A percentile compares a stretch with the other conserved stretches of the same genome.
Conservation (phyloP, 2,797 vertebrate species). For the Siniperca scherzeri region DNA sequence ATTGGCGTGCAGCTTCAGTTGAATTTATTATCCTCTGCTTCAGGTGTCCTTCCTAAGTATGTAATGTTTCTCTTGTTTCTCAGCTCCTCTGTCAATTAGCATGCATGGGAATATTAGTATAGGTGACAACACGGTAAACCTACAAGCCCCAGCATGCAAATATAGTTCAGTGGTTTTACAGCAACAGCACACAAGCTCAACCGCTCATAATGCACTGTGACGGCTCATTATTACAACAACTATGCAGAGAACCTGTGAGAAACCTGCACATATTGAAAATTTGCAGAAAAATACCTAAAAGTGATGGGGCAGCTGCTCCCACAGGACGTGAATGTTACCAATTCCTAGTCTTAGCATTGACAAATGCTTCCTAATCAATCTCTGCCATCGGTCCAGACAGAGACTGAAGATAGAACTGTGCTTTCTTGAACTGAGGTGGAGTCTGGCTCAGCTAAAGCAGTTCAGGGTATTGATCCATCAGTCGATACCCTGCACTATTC, state of each 20-base stretch:
- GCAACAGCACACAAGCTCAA: neutral
- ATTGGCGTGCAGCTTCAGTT: constrained; percentile 23
- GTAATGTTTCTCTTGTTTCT: constrained; percentile 34
- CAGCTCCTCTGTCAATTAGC: constrained; percentile 42
- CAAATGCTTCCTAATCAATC: constrained; percentile 78
- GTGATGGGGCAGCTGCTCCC: constrained; percentile 28
- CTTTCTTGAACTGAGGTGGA: constrained; percentile 76
- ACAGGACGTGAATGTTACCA: constrained; percentile 43
- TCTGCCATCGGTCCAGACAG: constrained; percentile 72
- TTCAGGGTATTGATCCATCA: constrained; percentile 73
- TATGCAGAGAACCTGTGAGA: constrained; percentile 25
- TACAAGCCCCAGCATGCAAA: constrained; percentile 21
- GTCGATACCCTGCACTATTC: constrained; percentile 76
- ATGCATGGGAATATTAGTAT: constrained; percentile 37
- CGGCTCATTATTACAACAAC: constrained; percentile 42
- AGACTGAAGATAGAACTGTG: constrained; percentile 75
- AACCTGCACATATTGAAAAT: constrained; percentile 35
- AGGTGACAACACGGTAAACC: constrained; percentile 35
- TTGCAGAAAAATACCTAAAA: constrained; percentile 17
- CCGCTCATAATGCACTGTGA: constrained; percentile 23
- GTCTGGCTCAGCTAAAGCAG: constrained; percentile 80
- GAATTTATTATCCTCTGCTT: constrained; percentile 61
- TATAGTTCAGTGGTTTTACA: constrained; percentile 23
- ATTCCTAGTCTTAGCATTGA: constrained; percentile 66
- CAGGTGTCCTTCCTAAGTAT: constrained; percentile 53